Percentiles rank a stretch among this genome's conserved stretches.
Conservation (phyloP, 1,140 invertebrate species). For the Trichonephila clavipes region DNA sequence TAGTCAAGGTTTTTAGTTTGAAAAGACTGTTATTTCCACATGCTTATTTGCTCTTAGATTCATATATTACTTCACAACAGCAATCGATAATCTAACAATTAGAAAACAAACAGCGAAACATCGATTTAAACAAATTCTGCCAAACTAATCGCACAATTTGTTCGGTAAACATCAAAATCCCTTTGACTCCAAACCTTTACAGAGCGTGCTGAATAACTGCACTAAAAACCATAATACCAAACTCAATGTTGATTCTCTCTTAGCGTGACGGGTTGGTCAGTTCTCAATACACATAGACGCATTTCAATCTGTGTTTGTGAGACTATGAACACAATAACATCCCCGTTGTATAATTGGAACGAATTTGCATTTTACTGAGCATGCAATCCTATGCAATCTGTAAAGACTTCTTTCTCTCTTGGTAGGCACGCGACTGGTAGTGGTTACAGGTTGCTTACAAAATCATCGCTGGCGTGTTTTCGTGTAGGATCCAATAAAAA, state of each 20-base stretch:
- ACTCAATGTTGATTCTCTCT: slow-evolving; percentile 6
- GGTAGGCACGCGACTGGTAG: background rate
- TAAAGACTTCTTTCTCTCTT: background rate
- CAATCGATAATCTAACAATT: background rate
- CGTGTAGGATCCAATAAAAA: background rate
- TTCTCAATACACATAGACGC: background rate
- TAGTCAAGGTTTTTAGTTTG: too few species aligned
- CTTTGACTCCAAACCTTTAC: background rate
- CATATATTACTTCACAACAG: too few species aligned
- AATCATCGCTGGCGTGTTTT: slow-evolving; percentile 25
- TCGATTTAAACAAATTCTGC: background rate
- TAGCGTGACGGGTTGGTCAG: background rate
- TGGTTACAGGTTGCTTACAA: slow-evolving; percentile 57
- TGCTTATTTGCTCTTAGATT: too few species aligned
- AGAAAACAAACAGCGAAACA: background rate
- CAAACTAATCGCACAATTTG: slow-evolving; percentile 7
- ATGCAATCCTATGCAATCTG: background rate
- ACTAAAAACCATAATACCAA: background rate
- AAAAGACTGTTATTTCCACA: too few species aligned
- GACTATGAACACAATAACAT: background rate
- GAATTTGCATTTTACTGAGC: background rate
- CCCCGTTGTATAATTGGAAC: background rate
- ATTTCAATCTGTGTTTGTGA: slow-evolving; percentile 39
- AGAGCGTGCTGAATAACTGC: background rate
- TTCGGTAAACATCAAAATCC: background rate